phyloP scores from a whole-genome alignment of 2,888 invertebrate species.

The Auanema sp. region DNA sequence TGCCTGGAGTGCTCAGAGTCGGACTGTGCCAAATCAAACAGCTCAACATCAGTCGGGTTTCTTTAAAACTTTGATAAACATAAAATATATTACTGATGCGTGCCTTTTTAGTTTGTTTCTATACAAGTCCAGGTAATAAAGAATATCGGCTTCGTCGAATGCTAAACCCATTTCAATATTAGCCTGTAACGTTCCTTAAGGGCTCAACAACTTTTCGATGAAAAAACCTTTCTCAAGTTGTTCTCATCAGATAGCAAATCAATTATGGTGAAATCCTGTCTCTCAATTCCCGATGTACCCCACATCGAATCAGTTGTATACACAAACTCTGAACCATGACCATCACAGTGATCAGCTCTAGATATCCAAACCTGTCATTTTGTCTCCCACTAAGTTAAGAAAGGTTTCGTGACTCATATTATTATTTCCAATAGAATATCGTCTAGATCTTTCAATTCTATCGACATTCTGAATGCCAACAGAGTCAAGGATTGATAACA shows the following conservation, averaged over 20 bases:
- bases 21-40: constrained; percentile 91
- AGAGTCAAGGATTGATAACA: constrained; percentile 87
- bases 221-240: background rate
- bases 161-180: constrained; percentile 47
- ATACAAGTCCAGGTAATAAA: constrained; percentile 53
- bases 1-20: constrained; percentile 90
- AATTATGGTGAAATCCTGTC: background rate
- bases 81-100: constrained; percentile 7
- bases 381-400: constrained; percentile 36
- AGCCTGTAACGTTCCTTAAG: constrained; percentile 13
- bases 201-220: background rate
- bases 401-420: constrained; percentile 17
- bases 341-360: background rate
- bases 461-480: constrained; percentile 77
- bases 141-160: constrained; percentile 46
- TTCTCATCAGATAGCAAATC: background rate
- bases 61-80: constrained; percentile 70
- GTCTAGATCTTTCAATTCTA: constrained; percentile 80
- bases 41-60: constrained; percentile 94
- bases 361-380: constrained; percentile 37
- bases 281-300: background rate
- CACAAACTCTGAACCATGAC: background rate
- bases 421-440: constrained; percentile 69
- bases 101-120: constrained; percentile 43
- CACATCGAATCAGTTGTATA: background rate